phyloP scores from a whole-genome alignment of 92 coral and sea anemone genomes.

The Zoanthus sansibaricus region DNA sequence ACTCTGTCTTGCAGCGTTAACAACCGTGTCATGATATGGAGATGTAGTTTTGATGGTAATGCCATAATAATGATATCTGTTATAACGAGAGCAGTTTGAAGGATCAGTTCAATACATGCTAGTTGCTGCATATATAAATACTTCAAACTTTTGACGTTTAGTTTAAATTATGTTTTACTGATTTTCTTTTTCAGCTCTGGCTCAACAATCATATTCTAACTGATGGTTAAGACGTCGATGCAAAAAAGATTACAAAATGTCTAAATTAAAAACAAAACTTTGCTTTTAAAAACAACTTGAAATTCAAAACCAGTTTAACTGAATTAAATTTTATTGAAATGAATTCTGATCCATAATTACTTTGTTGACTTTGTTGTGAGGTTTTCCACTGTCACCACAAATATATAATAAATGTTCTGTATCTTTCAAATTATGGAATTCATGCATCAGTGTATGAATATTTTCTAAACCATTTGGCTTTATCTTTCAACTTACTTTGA shows the following conservation, averaged over 20 bases:
- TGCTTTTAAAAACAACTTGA: too few relatives aligned
- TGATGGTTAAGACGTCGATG: too few relatives aligned
- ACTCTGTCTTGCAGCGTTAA: slow-evolving; percentile 94
- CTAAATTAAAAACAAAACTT: too few relatives aligned
- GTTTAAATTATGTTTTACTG: not conserved
- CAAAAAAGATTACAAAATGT: too few relatives aligned
- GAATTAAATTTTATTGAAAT: not conserved
- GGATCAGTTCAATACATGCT: slow-evolving; percentile 1
- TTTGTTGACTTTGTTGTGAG: too few relatives aligned
- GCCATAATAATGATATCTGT: slow-evolving; percentile 98
- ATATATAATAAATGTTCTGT: not conserved
- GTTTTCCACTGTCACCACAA: too few relatives aligned
- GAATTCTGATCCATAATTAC: not conserved
- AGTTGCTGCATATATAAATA: not conserved
- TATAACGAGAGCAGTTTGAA: not conserved
- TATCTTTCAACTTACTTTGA: slow-evolving; percentile 82
- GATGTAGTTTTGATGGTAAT: slow-evolving; percentile 95
- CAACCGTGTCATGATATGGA: slow-evolving; percentile 95
- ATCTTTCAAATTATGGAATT: not conserved
- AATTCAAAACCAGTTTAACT: too few relatives aligned
- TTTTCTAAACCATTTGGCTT: not conserved
- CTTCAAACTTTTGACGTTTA: not conserved
- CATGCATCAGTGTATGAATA: not conserved
- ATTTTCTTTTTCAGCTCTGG: not conserved
- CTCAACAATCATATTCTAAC: too few relatives aligned